Evolutionary conservation across 2,888 invertebrate species (phyloP), one percentile per base, ranked within the genome.

Genomic region (Eulithis prunata): DNA sequence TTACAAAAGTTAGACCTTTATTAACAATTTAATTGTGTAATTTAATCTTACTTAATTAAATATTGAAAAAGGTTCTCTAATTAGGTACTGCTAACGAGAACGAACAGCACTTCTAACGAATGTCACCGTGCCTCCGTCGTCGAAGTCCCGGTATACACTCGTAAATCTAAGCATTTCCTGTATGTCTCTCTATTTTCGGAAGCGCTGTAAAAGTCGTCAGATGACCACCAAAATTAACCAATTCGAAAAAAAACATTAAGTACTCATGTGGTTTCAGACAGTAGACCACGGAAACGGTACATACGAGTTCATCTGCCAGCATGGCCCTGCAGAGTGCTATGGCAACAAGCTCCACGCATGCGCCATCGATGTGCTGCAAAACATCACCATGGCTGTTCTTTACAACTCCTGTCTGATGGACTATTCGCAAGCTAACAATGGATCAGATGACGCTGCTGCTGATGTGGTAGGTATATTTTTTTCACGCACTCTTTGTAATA

Each of bases 331-430:
- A 0, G 97, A 97, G 85, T 97, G 97, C 80, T 94, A 95, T 73
- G 97, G 96, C 0, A 97, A 97, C 84, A 97, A 94, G 76, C 94
- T 97, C 64, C 97, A 97, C 82, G 96, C 97, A 0, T 97, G 97
- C 83, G 94, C 95, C 0, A 93, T 96, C 55, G 93, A 96, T 72
- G 78, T 91, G n/a, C 85, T 97, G 11, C 82, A 87, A 55, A 94
- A 96, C 80, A 87, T 89, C n/a, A 87, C 94, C 2, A 76, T 88
- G 47, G 93, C 94, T 56, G 79, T 96, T 7, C 87, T 95, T 75
- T 95, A 95, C 76, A 93, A 96, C 54, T 88, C 94, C 21, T 87
- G 87, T 53, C 72, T 87, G 62, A 83, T 87, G 83, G 73, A 80
- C 53, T 65, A 71, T 36, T 68, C 72, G 13, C 76, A 74, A 41